These are phyloP conservation scores for Hippolais icterina DNA, from an alignment of 2,113 vertebrate genomes.

Conservation along the genomic window DNA sequence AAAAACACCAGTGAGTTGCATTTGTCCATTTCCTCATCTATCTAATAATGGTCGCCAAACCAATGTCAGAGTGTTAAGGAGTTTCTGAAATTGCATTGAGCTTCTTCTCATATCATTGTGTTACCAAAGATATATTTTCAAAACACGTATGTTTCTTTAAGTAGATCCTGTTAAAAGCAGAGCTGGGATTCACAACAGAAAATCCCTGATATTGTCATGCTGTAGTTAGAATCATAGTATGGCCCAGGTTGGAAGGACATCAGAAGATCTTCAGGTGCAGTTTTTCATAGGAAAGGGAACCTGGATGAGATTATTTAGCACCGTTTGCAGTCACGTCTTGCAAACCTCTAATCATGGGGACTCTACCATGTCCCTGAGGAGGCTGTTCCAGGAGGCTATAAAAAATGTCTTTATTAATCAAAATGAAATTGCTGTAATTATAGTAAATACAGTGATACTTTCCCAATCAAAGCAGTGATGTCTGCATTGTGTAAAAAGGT, in stretches of 20 bases:
- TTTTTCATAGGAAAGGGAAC: background rate
- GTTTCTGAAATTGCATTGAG: background rate
- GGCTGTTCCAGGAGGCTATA: background rate
- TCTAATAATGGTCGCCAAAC: background rate
- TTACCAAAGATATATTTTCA: background rate
- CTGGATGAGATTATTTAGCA: background rate
- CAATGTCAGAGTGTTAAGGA: background rate
- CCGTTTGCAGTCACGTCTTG: background rate
- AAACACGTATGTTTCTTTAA: background rate
- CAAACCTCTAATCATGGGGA: background rate
- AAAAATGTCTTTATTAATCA: background rate
- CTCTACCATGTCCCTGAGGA: background rate
- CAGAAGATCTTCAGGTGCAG: background rate
- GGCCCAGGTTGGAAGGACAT: background rate
- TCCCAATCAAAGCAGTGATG: background rate
- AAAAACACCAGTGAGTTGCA: conserved; percentile 68
- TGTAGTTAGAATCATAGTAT: background rate
- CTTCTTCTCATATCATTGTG: background rate
- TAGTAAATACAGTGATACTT: background rate
- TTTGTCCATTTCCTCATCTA: background rate
- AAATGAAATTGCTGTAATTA: background rate
- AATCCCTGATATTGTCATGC: background rate
- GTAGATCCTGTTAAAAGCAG: background rate
- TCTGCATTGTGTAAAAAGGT: background rate
- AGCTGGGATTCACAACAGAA: background rate